A percentile compares a stretch with the other conserved stretches of the same genome.
phyloP scores from a whole-genome alignment of 2,888 invertebrate genomes.

The Lacanobia wlatinum region DNA sequence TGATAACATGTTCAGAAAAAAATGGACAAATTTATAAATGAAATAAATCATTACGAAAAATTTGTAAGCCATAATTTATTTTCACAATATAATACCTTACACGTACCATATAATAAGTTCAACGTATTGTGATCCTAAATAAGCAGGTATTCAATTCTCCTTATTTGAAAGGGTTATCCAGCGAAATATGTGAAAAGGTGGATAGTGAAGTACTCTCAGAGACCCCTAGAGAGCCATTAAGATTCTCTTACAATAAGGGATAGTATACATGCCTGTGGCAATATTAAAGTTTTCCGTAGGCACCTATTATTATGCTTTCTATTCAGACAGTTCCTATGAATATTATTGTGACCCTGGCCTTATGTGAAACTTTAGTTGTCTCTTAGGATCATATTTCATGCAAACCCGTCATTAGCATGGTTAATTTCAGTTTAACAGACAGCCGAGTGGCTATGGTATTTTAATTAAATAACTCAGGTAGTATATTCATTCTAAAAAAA shows the following conservation, averaged over 20 bases:
- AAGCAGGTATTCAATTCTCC: constrained; percentile 60
- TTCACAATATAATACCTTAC: constrained; percentile 18
- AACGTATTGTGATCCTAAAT: constrained; percentile 51
- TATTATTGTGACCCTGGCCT: neutral
- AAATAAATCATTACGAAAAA: constrained; percentile 6
- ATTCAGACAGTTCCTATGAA: constrained; percentile 10
- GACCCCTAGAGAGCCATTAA: constrained; percentile 48
- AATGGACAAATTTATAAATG: neutral
- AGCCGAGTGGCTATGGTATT: neutral
- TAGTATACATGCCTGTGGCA: constrained; percentile 14
- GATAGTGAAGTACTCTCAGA: constrained; percentile 48
- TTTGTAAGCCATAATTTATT: constrained; percentile 18
- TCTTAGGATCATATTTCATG: constrained; percentile 10
- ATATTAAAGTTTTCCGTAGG: constrained; percentile 13
- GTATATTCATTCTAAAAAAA: neutral
- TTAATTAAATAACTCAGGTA: neutral
- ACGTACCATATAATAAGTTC: constrained; percentile 42
- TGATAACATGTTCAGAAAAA: neutral
- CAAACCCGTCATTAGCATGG: constrained; percentile 2
- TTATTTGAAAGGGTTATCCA: constrained; percentile 56
- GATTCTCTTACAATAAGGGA: constrained; percentile 42
- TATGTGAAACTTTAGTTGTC: neutral
- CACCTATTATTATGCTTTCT: constrained; percentile 7
- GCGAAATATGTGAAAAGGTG: constrained; percentile 53
- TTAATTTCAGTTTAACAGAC: constrained; percentile 9